Evolutionary conservation across 2,113 vertebrate genomes (phyloP).

Genomic region (Otocyon megalotis): DNA sequence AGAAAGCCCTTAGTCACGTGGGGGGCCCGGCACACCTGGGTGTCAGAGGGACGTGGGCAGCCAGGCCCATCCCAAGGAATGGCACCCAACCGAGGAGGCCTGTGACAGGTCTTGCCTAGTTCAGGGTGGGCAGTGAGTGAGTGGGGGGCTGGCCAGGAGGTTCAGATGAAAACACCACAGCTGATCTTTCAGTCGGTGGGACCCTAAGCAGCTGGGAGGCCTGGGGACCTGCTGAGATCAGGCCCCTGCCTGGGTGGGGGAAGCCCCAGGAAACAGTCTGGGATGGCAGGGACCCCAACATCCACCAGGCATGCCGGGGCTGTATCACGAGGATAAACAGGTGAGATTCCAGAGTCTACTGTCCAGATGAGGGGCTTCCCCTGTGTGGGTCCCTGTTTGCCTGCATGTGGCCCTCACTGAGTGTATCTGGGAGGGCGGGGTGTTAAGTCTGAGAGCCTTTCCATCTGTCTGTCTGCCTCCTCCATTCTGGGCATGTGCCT

Average conservation of each 20-base stretch:
- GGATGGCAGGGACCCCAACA: neutral
- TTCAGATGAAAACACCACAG: neutral
- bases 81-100: neutral
- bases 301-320: neutral
- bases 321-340: neutral
- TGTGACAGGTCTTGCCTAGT: rapidly evolving
- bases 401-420: neutral
- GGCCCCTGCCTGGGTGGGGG: too few relatives aligned
- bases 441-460: rapidly evolving
- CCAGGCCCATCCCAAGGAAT: neutral
- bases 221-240: neutral
- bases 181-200: neutral
- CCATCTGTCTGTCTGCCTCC: neutral
- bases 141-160: neutral
- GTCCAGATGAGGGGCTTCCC: neutral
- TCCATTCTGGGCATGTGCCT: neutral
- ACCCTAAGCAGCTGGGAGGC: neutral
- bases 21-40: neutral
- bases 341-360: neutral
- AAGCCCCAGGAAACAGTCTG: too few relatives aligned
- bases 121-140: neutral
- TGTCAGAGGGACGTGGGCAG: neutral
- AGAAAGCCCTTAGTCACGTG: neutral
- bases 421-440: neutral
- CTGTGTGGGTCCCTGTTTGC: neutral